Percentiles rank a stretch among this genome's conserved stretches.
phyloP scores from a whole-genome alignment of 2,888 invertebrate genomes.

The Dinocampus coccinellae region DNA sequence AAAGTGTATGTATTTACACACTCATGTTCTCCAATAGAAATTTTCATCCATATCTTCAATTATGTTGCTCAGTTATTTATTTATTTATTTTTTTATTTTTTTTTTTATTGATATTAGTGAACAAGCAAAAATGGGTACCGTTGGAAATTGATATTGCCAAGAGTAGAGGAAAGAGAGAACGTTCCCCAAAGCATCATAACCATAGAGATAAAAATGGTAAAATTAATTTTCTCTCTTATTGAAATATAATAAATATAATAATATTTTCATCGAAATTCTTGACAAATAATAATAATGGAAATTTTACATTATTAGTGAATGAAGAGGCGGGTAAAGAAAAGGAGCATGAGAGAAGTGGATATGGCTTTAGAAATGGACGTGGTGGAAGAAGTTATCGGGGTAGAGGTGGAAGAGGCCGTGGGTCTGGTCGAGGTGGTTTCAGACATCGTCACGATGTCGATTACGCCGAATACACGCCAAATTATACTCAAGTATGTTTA shows the following conservation, averaged over 20 bases:
- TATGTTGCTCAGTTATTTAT: constrained; percentile 7
- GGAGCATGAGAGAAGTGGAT: constrained; percentile 61
- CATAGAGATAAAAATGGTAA: constrained; percentile 65
- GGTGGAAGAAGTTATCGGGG: constrained; percentile 65
- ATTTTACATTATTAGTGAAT: constrained; percentile 44
- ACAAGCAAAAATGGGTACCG: constrained; percentile 91
- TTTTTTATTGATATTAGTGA: constrained; percentile 60
- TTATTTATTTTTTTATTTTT: too few species aligned
- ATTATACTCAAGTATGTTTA: constrained; percentile 68
- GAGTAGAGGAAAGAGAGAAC: constrained; percentile 76
- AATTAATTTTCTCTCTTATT: constrained; percentile 49
- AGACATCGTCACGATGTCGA: constrained; percentile 70
- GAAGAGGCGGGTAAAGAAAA: constrained; percentile 63
- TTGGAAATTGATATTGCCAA: constrained; percentile 87
- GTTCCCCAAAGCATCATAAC: constrained; percentile 69
- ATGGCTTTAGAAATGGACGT: constrained; percentile 58
- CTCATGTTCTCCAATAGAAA: constrained; percentile 8
- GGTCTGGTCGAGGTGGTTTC: constrained; percentile 70
- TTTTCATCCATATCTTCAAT: constrained; percentile 17
- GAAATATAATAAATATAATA: background rate
- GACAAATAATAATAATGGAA: background rate
- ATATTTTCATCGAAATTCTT: too few species aligned
- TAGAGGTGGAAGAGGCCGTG: constrained; percentile 71
- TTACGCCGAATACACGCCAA: constrained; percentile 70
- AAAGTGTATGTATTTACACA: constrained; percentile 59